phyloP scores from a whole-genome alignment of 2,888 invertebrate genomes.

The Leptodirus hochenwartii region DNA sequence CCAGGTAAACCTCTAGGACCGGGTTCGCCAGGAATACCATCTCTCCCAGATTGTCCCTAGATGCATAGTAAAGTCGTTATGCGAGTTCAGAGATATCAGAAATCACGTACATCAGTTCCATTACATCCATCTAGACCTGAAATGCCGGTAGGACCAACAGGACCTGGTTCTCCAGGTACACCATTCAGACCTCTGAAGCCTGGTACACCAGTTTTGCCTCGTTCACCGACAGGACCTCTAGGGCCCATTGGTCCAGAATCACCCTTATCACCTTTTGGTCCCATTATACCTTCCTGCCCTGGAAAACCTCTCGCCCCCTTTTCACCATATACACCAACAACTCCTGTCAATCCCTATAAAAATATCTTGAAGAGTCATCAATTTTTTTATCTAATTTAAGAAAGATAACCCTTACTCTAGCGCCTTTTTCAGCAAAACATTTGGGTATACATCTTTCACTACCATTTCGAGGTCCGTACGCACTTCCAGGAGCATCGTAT shows the following conservation, averaged over 20 bases:
- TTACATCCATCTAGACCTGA: conserved; percentile 91
- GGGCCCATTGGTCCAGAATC: conserved; percentile 68
- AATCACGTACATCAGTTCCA: conserved; percentile 67
- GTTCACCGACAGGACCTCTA: conserved; percentile 67
- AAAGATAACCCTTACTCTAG: conserved; percentile 34
- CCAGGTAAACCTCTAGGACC: conserved; percentile 67
- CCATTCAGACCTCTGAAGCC: conserved; percentile 69
- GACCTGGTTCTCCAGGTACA: conserved; percentile 50
- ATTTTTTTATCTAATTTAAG: neutral
- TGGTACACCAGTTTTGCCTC: conserved; percentile 71
- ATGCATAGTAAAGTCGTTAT: conserved; percentile 9
- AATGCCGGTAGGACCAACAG: conserved; percentile 52
- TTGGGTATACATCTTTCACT: conserved; percentile 60
- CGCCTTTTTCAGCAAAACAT: conserved; percentile 79
- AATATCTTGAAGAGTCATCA: no score
- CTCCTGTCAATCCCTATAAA: conserved; percentile 53
- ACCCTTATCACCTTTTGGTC: conserved; percentile 79
- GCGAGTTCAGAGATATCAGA: neutral
- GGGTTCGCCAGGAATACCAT: conserved; percentile 47
- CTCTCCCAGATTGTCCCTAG: conserved; percentile 55
- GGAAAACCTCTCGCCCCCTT: conserved; percentile 65
- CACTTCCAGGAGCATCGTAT: conserved; percentile 28
- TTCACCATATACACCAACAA: conserved; percentile 50
- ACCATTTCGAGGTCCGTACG: conserved; percentile 29
- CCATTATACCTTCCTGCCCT: conserved; percentile 69